Evolutionary conservation across 2,113 vertebrate genomes (phyloP), one percentile per base, ranked within the genome.

Genomic region (Vulpes vulpes): DNA sequence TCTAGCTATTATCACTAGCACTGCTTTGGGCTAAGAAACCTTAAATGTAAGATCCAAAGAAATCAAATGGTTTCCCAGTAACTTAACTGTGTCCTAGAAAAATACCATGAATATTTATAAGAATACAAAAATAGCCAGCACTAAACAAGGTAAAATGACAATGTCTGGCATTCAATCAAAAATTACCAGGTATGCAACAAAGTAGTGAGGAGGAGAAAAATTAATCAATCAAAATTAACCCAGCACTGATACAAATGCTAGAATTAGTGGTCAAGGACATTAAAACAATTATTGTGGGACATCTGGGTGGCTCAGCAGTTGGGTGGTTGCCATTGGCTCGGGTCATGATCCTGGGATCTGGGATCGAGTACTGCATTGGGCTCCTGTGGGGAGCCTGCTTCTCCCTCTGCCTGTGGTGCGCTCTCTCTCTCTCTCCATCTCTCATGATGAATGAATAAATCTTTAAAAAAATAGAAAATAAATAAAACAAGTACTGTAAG

Each of bases 91-190:
- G 32, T 80, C 35, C 62, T 59, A 86, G 38, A 73, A 7, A 94
- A 73, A 91, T 78, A 38, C 55, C 84, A 76, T 32, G n/a, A 82
- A 80, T n/a, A 74, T 71, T 62, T 57, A 87, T 38, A 49, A 91
- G 32, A 86, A 94, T 60, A 65, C 10, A 82, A 85, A 69, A 89
- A n/a, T 35, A 90, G 6, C 5, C 25, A 87, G 67, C 64, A 91
- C n/a, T 23, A 59, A 90, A 55, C 74, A 80, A 73, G 88, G 35
- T 67, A 78, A 64, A 95, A 89, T 69, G 16, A 92, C 73, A 82
- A 60, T 49, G 14, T 20, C 79, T 69, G 17, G 11, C 17, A 59
- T 57, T 83, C 30, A 65, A 17, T 92, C 65, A 78, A 95, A 96
- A 97, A 60, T 71, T n/a, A 64, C 15, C 43, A 84, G 23, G 10